Base-by-base conservation (phyloP, 1,140 invertebrate species). In the Sycobia sp. region DNA sequence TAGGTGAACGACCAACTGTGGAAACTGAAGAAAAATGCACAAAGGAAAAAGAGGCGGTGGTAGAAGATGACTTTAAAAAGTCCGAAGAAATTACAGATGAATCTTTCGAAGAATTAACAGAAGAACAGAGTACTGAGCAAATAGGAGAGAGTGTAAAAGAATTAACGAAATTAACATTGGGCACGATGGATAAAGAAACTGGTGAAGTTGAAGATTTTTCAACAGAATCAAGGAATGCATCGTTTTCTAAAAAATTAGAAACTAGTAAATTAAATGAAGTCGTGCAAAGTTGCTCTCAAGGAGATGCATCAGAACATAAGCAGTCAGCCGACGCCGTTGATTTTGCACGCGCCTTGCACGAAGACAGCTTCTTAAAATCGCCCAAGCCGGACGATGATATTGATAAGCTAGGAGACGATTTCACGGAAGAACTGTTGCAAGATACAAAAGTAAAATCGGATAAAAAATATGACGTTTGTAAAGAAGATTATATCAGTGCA, bases 11-110 rank as follows among this genome's bases (percentile, higher is more conserved):
- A 25, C n/a, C 16, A 1, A 10, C 0, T 1, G 13, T 29, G 27
- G 23, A 27, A 49, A 18, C 8, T 13, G 54, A 43, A 53, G 27
- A 62, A 27, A 29, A 54, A 46, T 25, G 54, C 36, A 47, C 9
- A 46, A 29, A 62, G 39, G 34, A 55, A 38, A 36, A 47, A 2
- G n/a, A n/a, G n/a, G n/a, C n/a, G n/a, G n/a, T n/a, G n/a, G n/a
- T n/a, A n/a, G n/a, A n/a, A n/a, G n/a, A n/a, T n/a, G n/a, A n/a
- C n/a, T n/a, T n/a, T n/a, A n/a, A n/a, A n/a, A n/a, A n/a, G n/a
- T 32, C 29, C 11, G 29, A 32, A 32, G 29, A 32, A 32, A 32
- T 32, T 32, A n/a, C n/a, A n/a, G n/a, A n/a, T n/a, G 11, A 32
- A 32, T 32, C 29, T 4, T 32, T 11, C 11, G 5, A 32, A 4